Evolutionary conservation across 2,797 vertebrate genomes (phyloP), one percentile per base, ranked within the genome.

Genomic region (Rousettus madagascariensis): DNA sequence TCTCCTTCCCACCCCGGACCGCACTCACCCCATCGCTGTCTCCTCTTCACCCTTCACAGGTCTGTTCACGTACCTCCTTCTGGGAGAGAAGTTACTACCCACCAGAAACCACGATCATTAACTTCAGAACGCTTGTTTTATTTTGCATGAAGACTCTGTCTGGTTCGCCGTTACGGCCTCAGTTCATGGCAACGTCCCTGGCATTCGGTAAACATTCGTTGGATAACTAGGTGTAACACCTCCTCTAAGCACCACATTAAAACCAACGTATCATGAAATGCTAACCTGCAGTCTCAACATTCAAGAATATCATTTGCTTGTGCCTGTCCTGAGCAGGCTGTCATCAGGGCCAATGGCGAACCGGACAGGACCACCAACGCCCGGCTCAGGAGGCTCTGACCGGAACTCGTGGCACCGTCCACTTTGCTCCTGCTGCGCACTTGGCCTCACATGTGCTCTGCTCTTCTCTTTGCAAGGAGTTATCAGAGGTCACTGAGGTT

Each of bases 301-400:
- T 88, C 86, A 51, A 55, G 78, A 74, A 96, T 57, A 93, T 87
- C 66, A 24, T 95, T 68, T 84, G 79, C 28, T 87, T 82, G 36
- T 46, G 30, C 86, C 92, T 63, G 63, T 96, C 57, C 84, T 80
- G 46, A 96, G 72, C 74, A 93, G 59, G 24, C 84, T 96, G 24
- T 95, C 95, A 93, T 30, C 55, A 82, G 51, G 43, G 85, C 91
- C 84, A 79, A 10, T 10, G 78, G 12, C 65, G 28, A 5, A 78
- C 5, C 66, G 78, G 96, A 72, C 30, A 77, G 46, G 69, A 86
- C 94, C 85, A 61, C 30, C 80, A 71, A 92, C 86, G 71, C 51
- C 26, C 71, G 8, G 6, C 46, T 97, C 75, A 10, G 46, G 91
- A 92, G n/a, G 3, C 22, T 51, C 69, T 79, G 86, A 30, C 41